A percentile compares a stretch with the other conserved stretches of the same genome.
These are phyloP conservation scores for Platygyra sinensis DNA, from an alignment of 64 coral and sea anemone species.

Conservation along the genomic window DNA sequence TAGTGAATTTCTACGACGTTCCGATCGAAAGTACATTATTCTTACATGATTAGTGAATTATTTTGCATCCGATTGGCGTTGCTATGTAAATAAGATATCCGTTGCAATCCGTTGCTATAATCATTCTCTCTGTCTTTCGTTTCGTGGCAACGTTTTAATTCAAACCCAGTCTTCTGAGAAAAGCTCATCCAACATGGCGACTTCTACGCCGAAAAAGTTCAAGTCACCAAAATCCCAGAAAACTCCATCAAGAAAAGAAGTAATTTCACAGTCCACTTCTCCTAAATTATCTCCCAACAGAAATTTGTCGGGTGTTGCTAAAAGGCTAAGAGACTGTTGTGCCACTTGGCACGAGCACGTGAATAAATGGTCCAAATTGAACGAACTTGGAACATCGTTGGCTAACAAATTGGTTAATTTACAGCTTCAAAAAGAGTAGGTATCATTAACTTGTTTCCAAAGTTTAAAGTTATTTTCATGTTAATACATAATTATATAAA, in stretches of 20 bases:
- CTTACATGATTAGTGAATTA: not conserved
- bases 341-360: slow-evolving; percentile 76
- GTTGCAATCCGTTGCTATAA: slow-evolving; percentile 63
- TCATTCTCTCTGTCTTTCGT: slow-evolving; percentile 9
- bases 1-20: not conserved
- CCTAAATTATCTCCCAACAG: slow-evolving; percentile 46
- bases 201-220: slow-evolving; percentile 43
- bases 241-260: slow-evolving; percentile 54
- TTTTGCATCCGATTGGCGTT: slow-evolving; percentile 41
- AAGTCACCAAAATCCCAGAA: slow-evolving; percentile 64
- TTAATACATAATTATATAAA: not conserved
- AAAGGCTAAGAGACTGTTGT: slow-evolving; percentile 82
- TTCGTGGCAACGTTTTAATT: slow-evolving; percentile 37
- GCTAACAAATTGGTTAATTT: slow-evolving; percentile 92
- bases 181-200: slow-evolving; percentile 68
- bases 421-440: slow-evolving; percentile 89
- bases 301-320: slow-evolving; percentile 62
- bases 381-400: slow-evolving; percentile 57
- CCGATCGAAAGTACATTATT: not conserved
- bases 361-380: slow-evolving; percentile 85
- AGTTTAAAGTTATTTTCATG: not conserved
- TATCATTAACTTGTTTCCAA: not conserved
- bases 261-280: slow-evolving; percentile 43
- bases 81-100: slow-evolving; percentile 61
- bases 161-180: slow-evolving; percentile 41